Evolutionary conservation across 64 coral and sea anemone genomes (phyloP), one percentile per base, ranked within the genome.

Genomic region (Stichodactyla mertensii): DNA sequence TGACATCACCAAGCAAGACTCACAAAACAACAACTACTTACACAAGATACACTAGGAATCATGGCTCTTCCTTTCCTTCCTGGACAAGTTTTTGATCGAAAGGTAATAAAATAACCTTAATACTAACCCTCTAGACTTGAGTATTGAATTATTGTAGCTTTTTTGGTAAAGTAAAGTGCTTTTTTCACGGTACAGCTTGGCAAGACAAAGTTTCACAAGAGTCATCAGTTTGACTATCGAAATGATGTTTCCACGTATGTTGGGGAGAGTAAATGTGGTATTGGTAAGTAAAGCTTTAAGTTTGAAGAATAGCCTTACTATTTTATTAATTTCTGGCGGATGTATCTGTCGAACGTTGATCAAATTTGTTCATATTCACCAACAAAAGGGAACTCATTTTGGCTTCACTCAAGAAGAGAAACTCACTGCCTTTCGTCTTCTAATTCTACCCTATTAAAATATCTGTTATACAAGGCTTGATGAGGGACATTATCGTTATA

Each of bases 1-100:
- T 92, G 90, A 90, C 51, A 79, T 82, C 80, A 77, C 87, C 91
- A 96, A 80, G 61, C 91, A 96, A 80, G 61, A 87, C 62, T 36
- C 77, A 82, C 52, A 82, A 83, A 45, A 57, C 60, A 56, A 31
- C 15, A 57, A 51, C 69, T 23, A 71, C 28, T 51, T 85, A 19
- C 22, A 67, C 78, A 61, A 45, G 36, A 45, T 2, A 18, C n/a
- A 51, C 15, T 20, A 79, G 79, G 13, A 52, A 86, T 55, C 51
- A 99, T 99, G 97, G 93, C 97, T 81, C 93, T 99, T 64, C 97
- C 97, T 90, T 95, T 99, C 64, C 93, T 99, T 61, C 93, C 97
- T 86, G 97, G 97, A 78, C 97, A 99, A 82, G 93, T 99, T 67
- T 99, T 99, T 90, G 93, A 99, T 82, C 90, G 93, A 88, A 99